A percentile compares a stretch with the other conserved stretches of the same genome.
Evolutionary conservation across 1,140 invertebrate species (phyloP).

Genomic region (Calephelis virginiensis): DNA sequence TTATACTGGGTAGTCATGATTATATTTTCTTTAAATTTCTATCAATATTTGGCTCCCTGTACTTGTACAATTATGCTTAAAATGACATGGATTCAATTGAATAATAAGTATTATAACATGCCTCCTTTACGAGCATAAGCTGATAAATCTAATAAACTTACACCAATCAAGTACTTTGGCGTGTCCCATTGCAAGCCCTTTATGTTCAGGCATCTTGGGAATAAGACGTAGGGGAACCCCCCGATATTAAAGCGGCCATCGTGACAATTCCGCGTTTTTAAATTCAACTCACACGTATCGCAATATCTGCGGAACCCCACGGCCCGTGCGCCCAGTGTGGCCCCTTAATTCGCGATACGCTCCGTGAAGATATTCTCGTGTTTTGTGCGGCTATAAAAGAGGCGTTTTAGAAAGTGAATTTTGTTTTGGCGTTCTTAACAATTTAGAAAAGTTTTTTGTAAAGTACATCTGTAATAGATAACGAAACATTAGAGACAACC

Average conservation of each 20-base stretch:
- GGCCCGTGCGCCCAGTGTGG: constrained; percentile 30
- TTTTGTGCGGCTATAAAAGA: constrained; percentile 34
- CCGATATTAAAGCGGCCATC: constrained; percentile 22
- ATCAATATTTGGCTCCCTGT: too few relatives aligned
- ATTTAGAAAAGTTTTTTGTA: too few relatives aligned
- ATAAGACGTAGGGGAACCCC: constrained; percentile 19
- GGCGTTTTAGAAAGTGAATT: not conserved
- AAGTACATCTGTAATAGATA: too few relatives aligned
- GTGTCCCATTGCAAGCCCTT: constrained; percentile 9
- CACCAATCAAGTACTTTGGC: constrained; percentile 4
- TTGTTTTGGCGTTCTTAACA: too few relatives aligned
- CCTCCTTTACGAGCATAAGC: not conserved
- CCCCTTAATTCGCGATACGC: constrained; percentile 43
- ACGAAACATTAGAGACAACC: too few relatives aligned
- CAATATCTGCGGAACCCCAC: constrained; percentile 45
- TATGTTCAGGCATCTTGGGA: constrained; percentile 13
- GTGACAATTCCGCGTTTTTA: constrained; percentile 30
- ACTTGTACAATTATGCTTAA: too few relatives aligned
- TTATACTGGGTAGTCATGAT: too few relatives aligned
- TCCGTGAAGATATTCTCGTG: constrained; percentile 54
- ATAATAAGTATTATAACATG: too few relatives aligned
- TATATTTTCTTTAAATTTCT: too few relatives aligned
- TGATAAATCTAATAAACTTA: constrained; percentile 2
- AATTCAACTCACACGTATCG: constrained; percentile 48
- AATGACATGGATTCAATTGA: too few relatives aligned